Base-by-base conservation (phyloP, 2,888 invertebrate species). In the Xestoiulus laeticollis region DNA sequence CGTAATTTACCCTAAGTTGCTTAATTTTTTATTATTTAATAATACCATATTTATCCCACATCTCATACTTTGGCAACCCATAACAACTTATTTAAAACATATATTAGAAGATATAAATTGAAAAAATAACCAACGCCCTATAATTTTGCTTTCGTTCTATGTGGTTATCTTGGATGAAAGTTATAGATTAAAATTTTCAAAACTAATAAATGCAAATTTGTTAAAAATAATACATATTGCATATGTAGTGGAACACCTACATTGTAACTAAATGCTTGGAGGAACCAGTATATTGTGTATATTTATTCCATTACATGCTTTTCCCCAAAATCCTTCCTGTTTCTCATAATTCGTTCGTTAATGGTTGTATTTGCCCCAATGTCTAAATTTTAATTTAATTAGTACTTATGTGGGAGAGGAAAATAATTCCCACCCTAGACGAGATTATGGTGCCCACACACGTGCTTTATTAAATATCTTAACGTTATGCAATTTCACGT, bases 181-280 rank as follows among this genome's bases (percentile, higher is more conserved):
- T 78, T 78, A 78, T 12, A 32, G 78, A 78, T 78, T 32, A 16
- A 78, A 30, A 16, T 78, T 78, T 78, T 78, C 30, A 78, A 78
- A 78, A 78, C 10, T 78, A 78, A 78, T 78, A 78, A 78, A 78
- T 78, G 78, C 30, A 26, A 26, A 78, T 78, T 26, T 32, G 22
- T 78, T 4, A 32, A 5, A 16, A 78, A 5, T 22, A 30, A 16
- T 78, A 78, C 30, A 30, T 78, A 16, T 26, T 16, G 30, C 16
- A 4, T 78, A 8, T 38, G 30, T 30, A 26, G 68, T 68, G 5
- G 78, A 78, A 78, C 30, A 78, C 78, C 30, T 78, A 30, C 30
- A 14, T 78, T 78, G 78, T 26, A 78, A 30, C 30, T 30, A 78
- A 78, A 10, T 14, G 22, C 26, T 30, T 78, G 26, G 14, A 48